Conservation (phyloP, 2,113 vertebrate genomes). For the Pipra filicauda region DNA sequence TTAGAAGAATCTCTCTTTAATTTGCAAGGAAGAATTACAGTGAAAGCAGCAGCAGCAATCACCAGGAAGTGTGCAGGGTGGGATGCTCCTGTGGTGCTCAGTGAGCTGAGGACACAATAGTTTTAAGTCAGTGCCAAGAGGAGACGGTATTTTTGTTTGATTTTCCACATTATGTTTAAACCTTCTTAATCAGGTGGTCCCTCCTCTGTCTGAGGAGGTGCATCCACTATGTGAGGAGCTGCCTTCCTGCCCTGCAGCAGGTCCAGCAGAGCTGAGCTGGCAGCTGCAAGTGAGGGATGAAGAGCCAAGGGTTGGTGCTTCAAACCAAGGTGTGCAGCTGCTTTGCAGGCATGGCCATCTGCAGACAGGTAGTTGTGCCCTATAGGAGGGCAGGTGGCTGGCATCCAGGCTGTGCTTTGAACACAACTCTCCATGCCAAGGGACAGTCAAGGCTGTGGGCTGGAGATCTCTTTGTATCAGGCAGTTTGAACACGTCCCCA, state of each 20-base stretch:
- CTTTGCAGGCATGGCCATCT: not conserved
- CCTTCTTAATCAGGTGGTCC: not conserved
- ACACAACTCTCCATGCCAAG: fast-evolving
- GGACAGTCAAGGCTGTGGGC: not conserved
- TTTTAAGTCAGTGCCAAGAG: not conserved
- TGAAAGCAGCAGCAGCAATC: not conserved
- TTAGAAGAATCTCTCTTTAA: not conserved
- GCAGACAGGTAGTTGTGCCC: not conserved
- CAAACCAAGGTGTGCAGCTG: not conserved
- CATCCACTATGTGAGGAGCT: not conserved
- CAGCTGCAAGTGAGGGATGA: not conserved
- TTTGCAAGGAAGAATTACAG: not conserved
- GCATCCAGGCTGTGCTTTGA: not conserved
- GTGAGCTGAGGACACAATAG: fast-evolving
- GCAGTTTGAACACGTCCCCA: not conserved
- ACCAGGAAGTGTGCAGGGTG: not conserved
- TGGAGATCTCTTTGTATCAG: not conserved
- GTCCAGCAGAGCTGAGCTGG: not conserved
- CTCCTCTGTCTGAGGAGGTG: not conserved
- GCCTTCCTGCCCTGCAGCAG: fast-evolving
- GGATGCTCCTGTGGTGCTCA: not conserved
- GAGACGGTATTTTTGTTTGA: not conserved
- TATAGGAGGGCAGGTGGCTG: not conserved
- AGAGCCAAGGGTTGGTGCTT: not conserved
- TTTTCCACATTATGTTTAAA: not conserved